phyloP scores from a whole-genome alignment of 1,140 invertebrate genomes.

The Euura lappo region DNA sequence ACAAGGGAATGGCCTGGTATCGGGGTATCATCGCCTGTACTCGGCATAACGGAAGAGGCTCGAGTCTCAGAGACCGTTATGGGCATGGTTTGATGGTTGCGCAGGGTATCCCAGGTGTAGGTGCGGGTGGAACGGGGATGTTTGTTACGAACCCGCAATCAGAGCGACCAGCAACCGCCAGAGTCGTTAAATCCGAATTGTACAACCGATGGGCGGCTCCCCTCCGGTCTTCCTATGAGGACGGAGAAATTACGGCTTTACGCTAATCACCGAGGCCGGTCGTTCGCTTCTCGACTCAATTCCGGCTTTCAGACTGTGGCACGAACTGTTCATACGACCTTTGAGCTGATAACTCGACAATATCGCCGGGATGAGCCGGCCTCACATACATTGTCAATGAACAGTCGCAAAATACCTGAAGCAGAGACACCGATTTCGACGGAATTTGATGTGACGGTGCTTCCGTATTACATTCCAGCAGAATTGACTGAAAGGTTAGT shows the following conservation, averaged over 20 bases:
- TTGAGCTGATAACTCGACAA: no score
- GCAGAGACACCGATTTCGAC: no score
- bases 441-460: no score
- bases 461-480: no score
- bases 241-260: neutral
- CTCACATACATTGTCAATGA: no score
- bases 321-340: no score
- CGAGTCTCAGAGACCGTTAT: neutral
- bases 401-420: no score
- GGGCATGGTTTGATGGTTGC: neutral
- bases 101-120: neutral
- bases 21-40: neutral
- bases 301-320: neutral
- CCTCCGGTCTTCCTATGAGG: neutral
- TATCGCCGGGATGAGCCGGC: no score
- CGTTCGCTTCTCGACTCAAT: neutral
- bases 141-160: neutral
- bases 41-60: neutral
- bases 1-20: neutral
- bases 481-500: no score
- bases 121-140: neutral
- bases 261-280: neutral
- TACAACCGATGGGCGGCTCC: neutral
- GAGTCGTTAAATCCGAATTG: neutral
- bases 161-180: neutral